Evolutionary conservation across 2,888 invertebrate species (phyloP), one percentile per base, ranked within the genome.

Genomic region (Ormyrus nitidulus): DNA sequence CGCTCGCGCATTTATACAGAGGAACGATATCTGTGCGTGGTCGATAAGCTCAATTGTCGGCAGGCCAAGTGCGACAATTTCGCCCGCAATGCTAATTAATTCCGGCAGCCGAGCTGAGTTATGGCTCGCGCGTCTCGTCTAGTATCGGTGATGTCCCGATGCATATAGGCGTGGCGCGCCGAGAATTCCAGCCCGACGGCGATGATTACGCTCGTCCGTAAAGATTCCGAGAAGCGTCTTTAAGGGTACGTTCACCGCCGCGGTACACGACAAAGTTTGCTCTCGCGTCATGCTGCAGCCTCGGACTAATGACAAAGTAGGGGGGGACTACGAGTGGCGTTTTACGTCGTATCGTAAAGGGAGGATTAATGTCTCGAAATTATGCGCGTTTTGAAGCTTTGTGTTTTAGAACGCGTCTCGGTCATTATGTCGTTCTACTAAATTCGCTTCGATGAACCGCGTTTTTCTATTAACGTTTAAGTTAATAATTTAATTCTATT

Each of bases 21-120:
- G 34, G 34, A 34, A 34, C 34, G 34, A 19, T 48, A 44, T 69
- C 44, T 72, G 8, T 54, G 44, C 66, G 54, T 11, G 80, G 73
- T 80, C 80, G 80, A 80, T 80, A 80, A 71, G 71, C 68, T 72
- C 76, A 61, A 80, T 68, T 68, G 75, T 66, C 53, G 76, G 61
- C 46, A 68, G 71, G 71, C 76, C 71, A 72, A 71, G 71, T 72
- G 74, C 66, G 71, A 59, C 66, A 76, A 78, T 78, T 73, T 79
- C 74, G 19, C 65, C 48, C 10, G 77, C 79, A 51, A 79, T 74
- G 79, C 62, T 79, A 79, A 80, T 77, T 80, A 80, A 73, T 80
- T 80, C 77, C 53, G 62, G 64, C 53, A 58, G 70, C 10, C 10
- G 44, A 46, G 19, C 19, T 77, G 70, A 77, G 64, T 77, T 71